Conservation (phyloP, 2,888 invertebrate species). For the Ormyrus rosae region DNA sequence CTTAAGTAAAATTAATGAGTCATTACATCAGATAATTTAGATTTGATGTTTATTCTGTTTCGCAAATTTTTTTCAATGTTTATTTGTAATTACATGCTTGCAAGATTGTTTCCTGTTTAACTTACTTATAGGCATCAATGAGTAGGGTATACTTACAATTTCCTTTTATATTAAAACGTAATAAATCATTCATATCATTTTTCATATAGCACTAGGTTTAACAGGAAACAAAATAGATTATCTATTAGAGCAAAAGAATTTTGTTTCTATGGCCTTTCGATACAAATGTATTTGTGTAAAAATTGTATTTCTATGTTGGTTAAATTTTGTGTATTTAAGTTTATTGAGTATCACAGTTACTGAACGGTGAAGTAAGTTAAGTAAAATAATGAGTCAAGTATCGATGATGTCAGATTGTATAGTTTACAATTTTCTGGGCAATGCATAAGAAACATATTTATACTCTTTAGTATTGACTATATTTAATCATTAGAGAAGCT, state of each 20-base stretch:
- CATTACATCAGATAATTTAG: neutral
- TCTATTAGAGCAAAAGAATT: slow-evolving; percentile 23
- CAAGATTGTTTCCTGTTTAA: slow-evolving; percentile 24
- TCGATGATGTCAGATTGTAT: slow-evolving; percentile 36
- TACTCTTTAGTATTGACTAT: slow-evolving; percentile 10
- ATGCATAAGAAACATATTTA: slow-evolving; percentile 17
- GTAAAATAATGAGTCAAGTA: slow-evolving; percentile 29
- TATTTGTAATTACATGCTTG: slow-evolving; percentile 35
- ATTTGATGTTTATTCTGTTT: slow-evolving; percentile 39
- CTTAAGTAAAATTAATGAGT: neutral
- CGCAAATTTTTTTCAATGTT: slow-evolving; percentile 33
- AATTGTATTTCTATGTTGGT: slow-evolving; percentile 34
- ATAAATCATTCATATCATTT: slow-evolving; percentile 8
- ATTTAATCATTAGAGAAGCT: slow-evolving; percentile 6
- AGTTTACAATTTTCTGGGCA: slow-evolving; percentile 37
- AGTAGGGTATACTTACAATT: slow-evolving; percentile 21
- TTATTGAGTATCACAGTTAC: slow-evolving; percentile 20
- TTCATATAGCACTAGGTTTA: slow-evolving; percentile 18
- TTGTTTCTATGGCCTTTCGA: slow-evolving; percentile 17
- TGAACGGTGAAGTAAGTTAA: slow-evolving; percentile 17
- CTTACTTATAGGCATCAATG: slow-evolving; percentile 16
- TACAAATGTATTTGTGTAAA: slow-evolving; percentile 34
- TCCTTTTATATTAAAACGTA: slow-evolving; percentile 28
- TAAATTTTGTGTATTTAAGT: slow-evolving; percentile 40
- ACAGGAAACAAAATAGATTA: slow-evolving; percentile 24